Base-by-base conservation (phyloP, 2,797 vertebrate species). In the Allobates femoralis region DNA sequence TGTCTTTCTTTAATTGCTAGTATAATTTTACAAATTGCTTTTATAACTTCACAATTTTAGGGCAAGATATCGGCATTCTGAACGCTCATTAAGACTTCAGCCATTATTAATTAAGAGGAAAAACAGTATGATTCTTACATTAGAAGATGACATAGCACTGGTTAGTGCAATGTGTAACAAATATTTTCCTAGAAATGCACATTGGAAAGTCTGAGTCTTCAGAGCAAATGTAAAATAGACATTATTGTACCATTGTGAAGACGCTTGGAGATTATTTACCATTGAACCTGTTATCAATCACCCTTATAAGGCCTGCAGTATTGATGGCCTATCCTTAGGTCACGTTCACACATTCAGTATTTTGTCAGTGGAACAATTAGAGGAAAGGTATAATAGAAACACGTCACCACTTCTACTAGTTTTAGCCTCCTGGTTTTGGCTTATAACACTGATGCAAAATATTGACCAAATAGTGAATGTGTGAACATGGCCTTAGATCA, bases 1-100 rank as follows among this genome's bases (percentile, higher is more conserved):
- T 76, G 79, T 71, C 81, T 83, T 71, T 41, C 55, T 76, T 53
- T 87, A 83, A 87, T 83, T 83, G 69, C 74, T 46, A 69, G 80
- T 83, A 56, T 86, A 60, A 55, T 77, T 67, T 67, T 69, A 69
- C 71, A 69, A 76, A 82, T 80, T 83, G 62, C 69, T 86, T 78
- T 34, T 77, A 86, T 77, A 67, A 73, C 34, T 60, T 34, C 58
- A 64, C 69, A 51, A 60, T 86, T 81, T 86, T 62, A 79, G 51
- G 84, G 67, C 34, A 74, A 71, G 55, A 79, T 81, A 21, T 80
- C 67, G 34, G 41, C 67, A 75, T 74, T 73, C n/a, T 60, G 60
- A 74, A 80, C 26, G 77, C 76, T 73, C 34, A 85, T 73, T 80
- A 80, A 34, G 66, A 85, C 28, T 71, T 58, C n/a, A 85, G 84